phyloP scores from a whole-genome alignment of 1,140 invertebrate genomes.

The Eumeta japonica region DNA sequence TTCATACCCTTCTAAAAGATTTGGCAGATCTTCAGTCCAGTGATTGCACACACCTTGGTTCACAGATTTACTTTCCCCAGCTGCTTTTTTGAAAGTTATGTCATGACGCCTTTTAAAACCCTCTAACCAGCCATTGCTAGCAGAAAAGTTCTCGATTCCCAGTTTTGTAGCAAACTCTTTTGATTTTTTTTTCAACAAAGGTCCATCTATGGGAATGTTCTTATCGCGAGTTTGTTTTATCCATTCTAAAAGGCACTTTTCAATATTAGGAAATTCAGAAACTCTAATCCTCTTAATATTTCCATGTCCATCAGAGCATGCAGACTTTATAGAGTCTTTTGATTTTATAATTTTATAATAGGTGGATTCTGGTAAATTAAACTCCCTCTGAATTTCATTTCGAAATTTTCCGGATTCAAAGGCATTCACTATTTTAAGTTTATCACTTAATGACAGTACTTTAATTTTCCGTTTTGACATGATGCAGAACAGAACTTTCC shows the following conservation, averaged over 20 bases:
- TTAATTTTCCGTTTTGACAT: constrained; percentile 11
- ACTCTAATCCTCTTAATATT: constrained; percentile 12
- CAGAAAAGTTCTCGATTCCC: constrained; percentile 10
- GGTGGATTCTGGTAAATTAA: constrained; percentile 14
- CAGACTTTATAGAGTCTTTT: constrained; percentile 16
- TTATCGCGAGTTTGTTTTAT: constrained; percentile 10
- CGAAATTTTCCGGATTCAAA: constrained; percentile 14
- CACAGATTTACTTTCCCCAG: neutral
- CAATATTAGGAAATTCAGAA: constrained; percentile 10
- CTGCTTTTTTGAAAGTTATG: constrained; percentile 12
- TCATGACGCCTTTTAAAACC: constrained; percentile 9
- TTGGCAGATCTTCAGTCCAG: constrained; percentile 2
- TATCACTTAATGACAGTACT: too few relatives aligned
- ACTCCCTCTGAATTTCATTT: constrained; percentile 16
- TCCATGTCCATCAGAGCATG: constrained; percentile 16
- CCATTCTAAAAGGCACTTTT: constrained; percentile 12
- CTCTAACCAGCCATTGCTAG: constrained; percentile 15
- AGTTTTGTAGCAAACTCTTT: constrained; percentile 13
- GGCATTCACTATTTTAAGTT: constrained; percentile 7
- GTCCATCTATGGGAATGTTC: constrained; percentile 13
- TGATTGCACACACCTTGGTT: constrained; percentile 4
- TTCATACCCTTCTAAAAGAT: constrained; percentile 4
- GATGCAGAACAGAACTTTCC: constrained; percentile 12
- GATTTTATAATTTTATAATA: constrained; percentile 8
- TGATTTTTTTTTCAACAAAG: constrained; percentile 15